A percentile compares a stretch with the other conserved stretches of the same genome.
phyloP scores from a whole-genome alignment of 64 coral and sea anemone genomes.

The Pachyseris speciosa region DNA sequence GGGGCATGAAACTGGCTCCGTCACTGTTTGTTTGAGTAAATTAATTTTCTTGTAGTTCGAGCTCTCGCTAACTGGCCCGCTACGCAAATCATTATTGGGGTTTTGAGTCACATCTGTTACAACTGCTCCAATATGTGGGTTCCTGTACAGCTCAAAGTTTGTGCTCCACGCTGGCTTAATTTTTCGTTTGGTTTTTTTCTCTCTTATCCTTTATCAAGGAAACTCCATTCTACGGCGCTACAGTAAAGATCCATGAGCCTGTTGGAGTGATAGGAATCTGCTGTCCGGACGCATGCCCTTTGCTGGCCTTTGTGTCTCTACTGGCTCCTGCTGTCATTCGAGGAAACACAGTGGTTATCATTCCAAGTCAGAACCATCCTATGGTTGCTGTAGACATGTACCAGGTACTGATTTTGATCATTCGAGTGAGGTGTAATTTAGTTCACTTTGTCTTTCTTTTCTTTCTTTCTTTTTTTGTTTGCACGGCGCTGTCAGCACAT shows the following conservation, averaged over 20 bases:
- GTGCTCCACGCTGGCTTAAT: neutral
- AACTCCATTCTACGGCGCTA: conserved; percentile 94
- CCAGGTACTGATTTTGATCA: conserved; percentile 51
- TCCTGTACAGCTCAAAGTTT: no score
- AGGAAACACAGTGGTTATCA: conserved; percentile 90
- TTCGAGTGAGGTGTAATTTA: neutral
- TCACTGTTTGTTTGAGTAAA: no score
- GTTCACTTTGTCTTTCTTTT: no score
- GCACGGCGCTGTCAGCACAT: no score
- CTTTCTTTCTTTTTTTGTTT: neutral
- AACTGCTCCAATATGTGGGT: no score
- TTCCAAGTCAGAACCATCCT: conserved; percentile 95
- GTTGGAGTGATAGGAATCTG: conserved; percentile 91
- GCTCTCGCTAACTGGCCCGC: no score
- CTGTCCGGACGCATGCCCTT: conserved; percentile 82
- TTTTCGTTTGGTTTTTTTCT: neutral
- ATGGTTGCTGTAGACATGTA: conserved; percentile 94
- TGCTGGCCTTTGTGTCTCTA: conserved; percentile 87
- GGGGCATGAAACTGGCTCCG: no score
- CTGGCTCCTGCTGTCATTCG: conserved; percentile 87
- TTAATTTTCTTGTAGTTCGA: no score
- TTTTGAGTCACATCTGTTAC: no score
- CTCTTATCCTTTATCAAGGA: conserved; percentile 52
- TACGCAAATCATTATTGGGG: no score
- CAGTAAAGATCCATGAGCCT: conserved; percentile 92